Evolutionary conservation across 2,888 invertebrate species (phyloP), one percentile per base, ranked within the genome.

Genomic region (Lithodes maja): DNA sequence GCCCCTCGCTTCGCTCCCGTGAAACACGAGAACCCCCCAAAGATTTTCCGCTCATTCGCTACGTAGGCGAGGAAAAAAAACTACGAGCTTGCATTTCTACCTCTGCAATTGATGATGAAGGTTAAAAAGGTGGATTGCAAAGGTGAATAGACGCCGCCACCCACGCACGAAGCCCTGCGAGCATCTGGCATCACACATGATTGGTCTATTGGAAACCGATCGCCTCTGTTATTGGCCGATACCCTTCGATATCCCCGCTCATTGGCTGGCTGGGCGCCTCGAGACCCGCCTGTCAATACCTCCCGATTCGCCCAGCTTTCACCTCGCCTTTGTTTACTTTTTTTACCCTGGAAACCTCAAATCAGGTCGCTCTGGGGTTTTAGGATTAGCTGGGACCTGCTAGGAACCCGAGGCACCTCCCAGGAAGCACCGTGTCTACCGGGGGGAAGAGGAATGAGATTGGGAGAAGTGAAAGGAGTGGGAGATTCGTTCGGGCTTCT

Each of bases 131-230:
- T 33, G 33, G 33, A 33, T 61, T 12, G 71, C n/a, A 71, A 71
- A n/a, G 7, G 17, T 15, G n/a, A n/a, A n/a, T n/a, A 71, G n/a
- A n/a, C 12, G 15, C 17, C 17, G 71, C 71, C 71, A 71, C 71
- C 71, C 71, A 71, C 71, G 71, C 71, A 71, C 71, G 71, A n/a
- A n/a, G 15, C 71, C 71, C 12, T 61, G 7, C 12, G 61, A 61
- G 12, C 61, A 12, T 12, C 61, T 61, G 71, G 15, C 84, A 88
- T 88, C 84, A 84, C 83, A 80, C 80, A 84, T 85, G 81, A 88
- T 88, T 88, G 88, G 88, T 85, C 74, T 71, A 88, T 88, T 88
- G 84, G 88, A 88, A 88, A 88, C 88, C 88, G 88, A 88, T 88
- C 85, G 88, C 80, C 77, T 82, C 84, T 84, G 88, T 88, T 85